Conservation (phyloP, 1,140 invertebrate genomes). For the Drosophila parvula region DNA sequence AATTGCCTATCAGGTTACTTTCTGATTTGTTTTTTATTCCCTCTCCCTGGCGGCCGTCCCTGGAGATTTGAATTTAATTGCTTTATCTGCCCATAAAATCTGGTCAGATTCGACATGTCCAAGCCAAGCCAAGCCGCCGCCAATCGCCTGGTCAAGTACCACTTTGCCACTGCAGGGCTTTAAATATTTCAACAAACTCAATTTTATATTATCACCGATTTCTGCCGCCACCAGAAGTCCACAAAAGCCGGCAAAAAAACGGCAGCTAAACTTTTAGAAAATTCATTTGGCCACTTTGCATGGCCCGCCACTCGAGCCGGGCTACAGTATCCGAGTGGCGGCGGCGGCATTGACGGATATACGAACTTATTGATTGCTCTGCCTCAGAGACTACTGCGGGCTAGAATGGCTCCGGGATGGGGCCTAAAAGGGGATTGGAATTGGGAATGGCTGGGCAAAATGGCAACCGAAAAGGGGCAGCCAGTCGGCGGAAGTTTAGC, state of each 20-base stretch:
- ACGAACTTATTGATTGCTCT: constrained; percentile 73
- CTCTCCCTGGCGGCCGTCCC: background rate
- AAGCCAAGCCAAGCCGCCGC: background rate
- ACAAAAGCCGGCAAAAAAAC: constrained; percentile 14
- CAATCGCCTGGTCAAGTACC: constrained; percentile 14
- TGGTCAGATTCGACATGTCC: constrained; percentile 6
- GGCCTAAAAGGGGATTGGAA: constrained; percentile 18
- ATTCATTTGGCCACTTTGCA: constrained; percentile 63
- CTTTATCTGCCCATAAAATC: constrained; percentile 29
- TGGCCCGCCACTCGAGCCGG: constrained; percentile 31
- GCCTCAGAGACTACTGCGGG: constrained; percentile 11
- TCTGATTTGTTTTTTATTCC: constrained; percentile 35
- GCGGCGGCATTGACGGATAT: constrained; percentile 54
- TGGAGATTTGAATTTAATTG: constrained; percentile 51
- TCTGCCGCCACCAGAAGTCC: background rate
- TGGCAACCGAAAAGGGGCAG: constrained; percentile 43
- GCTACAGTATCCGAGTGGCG: background rate
- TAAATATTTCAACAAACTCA: constrained; percentile 37
- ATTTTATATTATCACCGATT: constrained; percentile 53
- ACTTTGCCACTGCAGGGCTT: constrained; percentile 11
- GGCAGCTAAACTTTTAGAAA: constrained; percentile 55
- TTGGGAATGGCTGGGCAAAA: constrained; percentile 33
- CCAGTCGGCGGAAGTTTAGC: constrained; percentile 68
- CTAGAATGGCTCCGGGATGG: background rate
- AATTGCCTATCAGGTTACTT: constrained; percentile 49